phyloP scores from a whole-genome alignment of 1,140 invertebrate species.

The Cherax quadricarinatus region DNA sequence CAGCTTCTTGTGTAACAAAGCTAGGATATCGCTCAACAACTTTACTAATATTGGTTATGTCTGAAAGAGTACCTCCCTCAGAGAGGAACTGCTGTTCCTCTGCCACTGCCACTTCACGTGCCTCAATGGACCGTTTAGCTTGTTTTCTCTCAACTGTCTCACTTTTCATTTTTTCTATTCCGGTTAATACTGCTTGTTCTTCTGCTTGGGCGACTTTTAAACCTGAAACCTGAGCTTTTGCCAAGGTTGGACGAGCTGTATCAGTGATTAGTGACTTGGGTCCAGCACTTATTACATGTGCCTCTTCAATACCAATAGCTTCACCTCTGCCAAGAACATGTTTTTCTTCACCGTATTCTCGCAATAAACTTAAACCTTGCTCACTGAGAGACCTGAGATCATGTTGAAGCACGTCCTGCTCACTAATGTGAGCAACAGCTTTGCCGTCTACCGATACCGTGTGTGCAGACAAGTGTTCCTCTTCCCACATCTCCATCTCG shows the following conservation, averaged over 20 bases:
- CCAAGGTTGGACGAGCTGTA: not conserved
- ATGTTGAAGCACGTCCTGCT: conserved; percentile 61
- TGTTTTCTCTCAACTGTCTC: conserved; percentile 35
- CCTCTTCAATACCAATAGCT: conserved; percentile 26
- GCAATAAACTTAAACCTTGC: conserved; percentile 63
- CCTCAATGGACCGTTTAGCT: conserved; percentile 61
- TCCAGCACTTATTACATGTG: conserved; percentile 33
- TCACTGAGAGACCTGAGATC: conserved; percentile 69
- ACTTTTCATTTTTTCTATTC: not conserved
- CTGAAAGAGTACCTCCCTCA: conserved; percentile 41
- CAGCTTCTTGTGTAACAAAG: conserved; percentile 50
- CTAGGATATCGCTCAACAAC: conserved; percentile 33
- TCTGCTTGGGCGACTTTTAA: conserved; percentile 47
- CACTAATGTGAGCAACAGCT: conserved; percentile 65
- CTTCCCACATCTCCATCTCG: conserved; percentile 67
- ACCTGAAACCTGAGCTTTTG: conserved; percentile 22
- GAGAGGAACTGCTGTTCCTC: conserved; percentile 34
- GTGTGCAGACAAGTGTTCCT: conserved; percentile 59
- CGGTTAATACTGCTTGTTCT: conserved; percentile 52
- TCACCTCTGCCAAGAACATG: conserved; percentile 18
- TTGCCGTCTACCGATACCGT: conserved; percentile 49
- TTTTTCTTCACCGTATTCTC: conserved; percentile 46
- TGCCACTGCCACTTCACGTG: conserved; percentile 38
- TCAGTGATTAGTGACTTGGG: conserved; percentile 39
- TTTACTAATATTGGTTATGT: conserved; percentile 25